Percentiles rank a stretch among this genome's conserved stretches.
Evolutionary conservation across 2,888 invertebrate species (phyloP).

Genomic region (Isotomurus palustris): DNA sequence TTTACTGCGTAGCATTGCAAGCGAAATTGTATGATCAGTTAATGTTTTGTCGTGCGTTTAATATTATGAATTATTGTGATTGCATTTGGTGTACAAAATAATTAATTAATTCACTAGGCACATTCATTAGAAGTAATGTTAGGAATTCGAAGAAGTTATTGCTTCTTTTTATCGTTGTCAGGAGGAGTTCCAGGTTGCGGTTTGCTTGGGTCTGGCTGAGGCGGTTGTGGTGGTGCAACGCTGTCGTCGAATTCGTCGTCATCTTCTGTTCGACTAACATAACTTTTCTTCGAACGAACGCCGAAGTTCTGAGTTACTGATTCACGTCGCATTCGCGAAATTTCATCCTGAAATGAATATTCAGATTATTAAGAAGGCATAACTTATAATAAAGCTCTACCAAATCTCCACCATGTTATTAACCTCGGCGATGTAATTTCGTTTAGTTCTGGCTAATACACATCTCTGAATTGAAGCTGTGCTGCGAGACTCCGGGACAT

Average conservation of each 20-base stretch:
- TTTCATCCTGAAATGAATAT: slow-evolving; percentile 9
- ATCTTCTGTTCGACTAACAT: not conserved
- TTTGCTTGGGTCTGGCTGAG: not conserved
- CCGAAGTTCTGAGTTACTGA: slow-evolving; percentile 30
- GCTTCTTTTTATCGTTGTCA: too few relatives aligned
- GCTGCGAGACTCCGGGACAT: not conserved
- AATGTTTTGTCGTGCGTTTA: too few relatives aligned
- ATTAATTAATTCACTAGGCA: too few relatives aligned
- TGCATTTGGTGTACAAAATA: too few relatives aligned
- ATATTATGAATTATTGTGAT: too few relatives aligned
- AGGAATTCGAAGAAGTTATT: too few relatives aligned
- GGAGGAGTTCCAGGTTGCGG: too few relatives aligned
- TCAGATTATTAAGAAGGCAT: not conserved
- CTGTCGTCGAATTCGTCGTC: not conserved
- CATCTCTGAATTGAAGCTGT: not conserved
- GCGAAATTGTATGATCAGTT: too few relatives aligned
- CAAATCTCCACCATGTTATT: not conserved
- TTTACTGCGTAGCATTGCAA: too few relatives aligned
- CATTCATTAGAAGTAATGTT: too few relatives aligned
- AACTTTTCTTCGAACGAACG: slow-evolving; percentile 23
- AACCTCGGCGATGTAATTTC: slow-evolving; percentile 13
- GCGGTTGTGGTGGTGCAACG: not conserved
- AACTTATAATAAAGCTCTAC: not conserved
- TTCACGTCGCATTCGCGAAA: slow-evolving; percentile 9
- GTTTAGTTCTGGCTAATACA: not conserved